These are phyloP conservation scores for Stenotaenia linearis DNA, from an alignment of 2,888 invertebrate genomes.

Conservation along the genomic window DNA sequence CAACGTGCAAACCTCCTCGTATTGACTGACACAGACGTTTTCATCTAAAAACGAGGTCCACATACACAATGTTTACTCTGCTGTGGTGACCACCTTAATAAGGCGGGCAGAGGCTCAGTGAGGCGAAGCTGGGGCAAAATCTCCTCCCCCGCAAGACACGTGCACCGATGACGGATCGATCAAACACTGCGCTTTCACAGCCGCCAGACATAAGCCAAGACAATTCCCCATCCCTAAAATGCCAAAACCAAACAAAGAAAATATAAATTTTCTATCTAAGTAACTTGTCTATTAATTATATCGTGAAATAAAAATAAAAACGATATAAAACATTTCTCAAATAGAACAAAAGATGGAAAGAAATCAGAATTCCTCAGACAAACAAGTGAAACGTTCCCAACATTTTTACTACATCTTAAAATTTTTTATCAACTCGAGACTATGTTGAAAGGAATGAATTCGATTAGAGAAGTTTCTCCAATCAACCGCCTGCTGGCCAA, in stretches of 20 bases:
- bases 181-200: constrained; percentile 11
- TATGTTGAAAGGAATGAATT: not conserved
- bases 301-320: no score
- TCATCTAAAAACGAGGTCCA: constrained; percentile 13
- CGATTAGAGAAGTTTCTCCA: constrained; percentile 7
- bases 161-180: constrained; percentile 14
- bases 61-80: constrained; percentile 19
- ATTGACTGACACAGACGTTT: not conserved
- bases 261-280: no score
- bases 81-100: constrained; percentile 15
- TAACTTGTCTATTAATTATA: no score
- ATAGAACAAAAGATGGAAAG: not conserved
- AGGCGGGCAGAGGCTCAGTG: constrained; percentile 15
- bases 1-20: not conserved
- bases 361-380: not conserved
- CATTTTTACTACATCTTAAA: not conserved
- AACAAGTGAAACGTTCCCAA: not conserved
- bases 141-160: constrained; percentile 10
- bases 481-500: constrained; percentile 11
- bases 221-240: not conserved
- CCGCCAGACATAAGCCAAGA: not conserved
- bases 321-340: no score
- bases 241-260: not conserved
- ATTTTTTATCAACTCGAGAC: not conserved
- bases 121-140: constrained; percentile 7